Evolutionary conservation across 1,140 invertebrate genomes (phyloP), one percentile per base, ranked within the genome.

Genomic region (Formica selysi): DNA sequence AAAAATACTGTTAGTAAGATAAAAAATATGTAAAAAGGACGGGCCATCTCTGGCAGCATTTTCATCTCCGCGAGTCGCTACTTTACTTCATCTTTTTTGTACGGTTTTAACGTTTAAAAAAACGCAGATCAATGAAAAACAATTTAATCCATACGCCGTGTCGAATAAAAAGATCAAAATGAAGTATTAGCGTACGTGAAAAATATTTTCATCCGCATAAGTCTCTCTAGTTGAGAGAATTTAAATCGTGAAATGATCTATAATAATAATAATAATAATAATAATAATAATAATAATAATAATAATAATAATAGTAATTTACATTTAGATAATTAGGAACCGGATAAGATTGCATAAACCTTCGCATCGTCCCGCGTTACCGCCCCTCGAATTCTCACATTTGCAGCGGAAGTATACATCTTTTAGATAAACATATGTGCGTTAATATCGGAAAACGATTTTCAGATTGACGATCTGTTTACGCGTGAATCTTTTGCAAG

Each of bases 341-440:
- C 68, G 13, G 3, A 65, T 78, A 13, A 16, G 41, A 19, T 70
- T 26, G 32, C 32, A 62, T 90, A 89, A 93, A 91, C 92, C 92
- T 94, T 92, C 92, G 91, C 92, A 92, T 91, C 92, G 86, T 87
- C 89, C 86, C 92, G 92, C 94, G 94, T 91, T 92, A 93, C 94
- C 94, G 95, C 83, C 93, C 93, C 92, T 91, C 88, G 80, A 86
- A 87, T 67, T 90, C 29, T 54, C 22, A 62, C 22, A 62, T 29
- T 76, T 26, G 29, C 71, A 26, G 38, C 71, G 51, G 16, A 74
- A 59, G 22, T 36, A 13, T 59, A 32, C 22, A 41, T 38, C 8
- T 48, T 51, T 74, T 26, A 54, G 54, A 54, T 54, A 59, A 16
- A 54, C n/a, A 8, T 48, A 13, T 1, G 3, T 74, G 32, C 59